phyloP scores from a whole-genome alignment of 2,888 invertebrate species.

The Catonia carolina region DNA sequence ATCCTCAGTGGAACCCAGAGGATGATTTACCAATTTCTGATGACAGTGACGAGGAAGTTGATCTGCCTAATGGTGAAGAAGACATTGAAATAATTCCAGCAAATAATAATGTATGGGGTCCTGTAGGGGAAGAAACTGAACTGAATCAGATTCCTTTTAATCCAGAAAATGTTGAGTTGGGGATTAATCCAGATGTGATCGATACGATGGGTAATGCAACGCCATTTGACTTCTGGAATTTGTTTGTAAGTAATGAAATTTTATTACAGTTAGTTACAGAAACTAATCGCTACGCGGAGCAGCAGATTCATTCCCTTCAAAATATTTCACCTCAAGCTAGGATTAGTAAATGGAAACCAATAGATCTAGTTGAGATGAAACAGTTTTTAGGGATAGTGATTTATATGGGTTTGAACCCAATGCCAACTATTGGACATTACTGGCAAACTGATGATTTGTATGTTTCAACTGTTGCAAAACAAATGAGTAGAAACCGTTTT shows the following conservation, averaged over 20 bases:
- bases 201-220: neutral
- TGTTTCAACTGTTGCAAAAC: neutral
- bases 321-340: too few species aligned
- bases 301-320: too few species aligned
- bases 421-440: neutral
- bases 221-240: neutral
- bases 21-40: neutral
- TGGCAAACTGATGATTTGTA: neutral
- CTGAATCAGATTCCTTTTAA: too few species aligned
- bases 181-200: neutral
- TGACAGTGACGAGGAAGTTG: neutral
- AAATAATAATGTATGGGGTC: neutral
- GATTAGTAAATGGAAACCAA: too few species aligned
- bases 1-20: neutral
- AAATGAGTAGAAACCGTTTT: neutral
- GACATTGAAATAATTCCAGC: neutral
- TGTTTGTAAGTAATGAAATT: neutral
- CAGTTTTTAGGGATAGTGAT: neutral
- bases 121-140: too few species aligned
- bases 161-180: neutral
- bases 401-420: neutral
- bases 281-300: neutral
- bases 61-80: neutral
- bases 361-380: neutral
- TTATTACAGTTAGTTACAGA: neutral